These are phyloP conservation scores for Myotis pilosus DNA, from an alignment of 2,797 vertebrate genomes.

Conservation along the genomic window DNA sequence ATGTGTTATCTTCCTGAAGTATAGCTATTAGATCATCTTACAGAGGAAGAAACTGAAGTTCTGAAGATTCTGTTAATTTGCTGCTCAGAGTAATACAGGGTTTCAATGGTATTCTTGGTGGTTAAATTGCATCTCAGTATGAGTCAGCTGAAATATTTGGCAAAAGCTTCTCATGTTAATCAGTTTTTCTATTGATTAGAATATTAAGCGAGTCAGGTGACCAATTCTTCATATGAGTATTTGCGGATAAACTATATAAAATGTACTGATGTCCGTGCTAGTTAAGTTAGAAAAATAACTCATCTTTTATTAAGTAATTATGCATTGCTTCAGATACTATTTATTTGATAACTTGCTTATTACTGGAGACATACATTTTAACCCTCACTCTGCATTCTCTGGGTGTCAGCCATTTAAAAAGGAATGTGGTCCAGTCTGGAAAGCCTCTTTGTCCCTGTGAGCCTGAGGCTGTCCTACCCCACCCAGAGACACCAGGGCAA, in stretches of 20 bases:
- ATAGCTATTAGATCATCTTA: neutral
- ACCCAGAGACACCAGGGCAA: neutral
- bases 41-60: conserved; percentile 11
- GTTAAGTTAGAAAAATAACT: neutral
- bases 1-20: neutral
- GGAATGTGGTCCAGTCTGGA: neutral
- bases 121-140: neutral
- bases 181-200: conserved; percentile 16
- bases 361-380: neutral
- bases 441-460: neutral
- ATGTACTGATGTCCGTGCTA: neutral
- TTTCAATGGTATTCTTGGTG: neutral
- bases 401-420: neutral
- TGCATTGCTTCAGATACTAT: neutral
- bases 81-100: neutral
- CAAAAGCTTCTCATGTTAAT: neutral
- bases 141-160: conserved; percentile 1
- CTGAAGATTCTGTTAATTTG: conserved; percentile 9
- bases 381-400: neutral
- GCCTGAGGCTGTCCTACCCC: neutral
- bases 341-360: neutral
- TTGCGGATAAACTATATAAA: conserved; percentile 35
- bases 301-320: conserved; percentile 39
- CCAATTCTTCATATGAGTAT: neutral
- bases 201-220: neutral